Percentiles rank a stretch among this genome's conserved stretches.
These are phyloP conservation scores for Cinclus cinclus DNA, from an alignment of 2,113 vertebrate species.

Conservation along the genomic window DNA sequence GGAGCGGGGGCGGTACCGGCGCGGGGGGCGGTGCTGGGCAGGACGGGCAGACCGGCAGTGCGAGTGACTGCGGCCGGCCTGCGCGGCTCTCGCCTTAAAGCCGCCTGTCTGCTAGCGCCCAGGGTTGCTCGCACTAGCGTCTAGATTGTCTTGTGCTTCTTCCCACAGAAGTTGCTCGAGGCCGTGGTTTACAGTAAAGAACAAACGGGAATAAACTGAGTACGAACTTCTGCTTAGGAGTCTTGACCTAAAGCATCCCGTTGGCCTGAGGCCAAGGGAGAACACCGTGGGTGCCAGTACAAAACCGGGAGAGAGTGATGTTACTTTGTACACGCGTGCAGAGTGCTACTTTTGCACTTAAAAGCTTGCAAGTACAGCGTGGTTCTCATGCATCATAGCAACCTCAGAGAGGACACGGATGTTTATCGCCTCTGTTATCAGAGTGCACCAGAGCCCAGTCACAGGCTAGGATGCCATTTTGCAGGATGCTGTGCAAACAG, in stretches of 20 bases:
- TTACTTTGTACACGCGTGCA: fast-evolving
- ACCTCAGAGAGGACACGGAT: not conserved
- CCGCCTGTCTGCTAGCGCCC: fast-evolving
- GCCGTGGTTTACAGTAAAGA: not conserved
- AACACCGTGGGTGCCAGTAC: fast-evolving
- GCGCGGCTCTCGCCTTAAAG: fast-evolving
- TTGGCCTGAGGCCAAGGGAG: not conserved
- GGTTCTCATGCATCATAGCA: fast-evolving
- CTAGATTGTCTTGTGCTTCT: not conserved
- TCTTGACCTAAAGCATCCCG: not conserved
- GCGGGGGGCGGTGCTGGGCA: not conserved
- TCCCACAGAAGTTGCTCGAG: not conserved
- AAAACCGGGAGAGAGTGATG: not conserved
- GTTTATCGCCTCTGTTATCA: not conserved
- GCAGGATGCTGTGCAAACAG: not conserved
- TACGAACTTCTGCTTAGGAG: not conserved
- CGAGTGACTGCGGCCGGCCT: fast-evolving
- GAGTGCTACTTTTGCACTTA: not conserved
- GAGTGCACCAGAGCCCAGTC: not conserved
- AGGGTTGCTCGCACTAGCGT: fast-evolving
- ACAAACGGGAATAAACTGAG: not conserved
- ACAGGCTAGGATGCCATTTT: conserved; percentile 36
- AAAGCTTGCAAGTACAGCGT: not conserved
- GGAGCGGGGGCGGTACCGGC: not conserved
- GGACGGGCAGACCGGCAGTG: fast-evolving